These are phyloP conservation scores for Myiotriccus ornatus DNA, from an alignment of 2,797 vertebrate species.

Conservation along the genomic window DNA sequence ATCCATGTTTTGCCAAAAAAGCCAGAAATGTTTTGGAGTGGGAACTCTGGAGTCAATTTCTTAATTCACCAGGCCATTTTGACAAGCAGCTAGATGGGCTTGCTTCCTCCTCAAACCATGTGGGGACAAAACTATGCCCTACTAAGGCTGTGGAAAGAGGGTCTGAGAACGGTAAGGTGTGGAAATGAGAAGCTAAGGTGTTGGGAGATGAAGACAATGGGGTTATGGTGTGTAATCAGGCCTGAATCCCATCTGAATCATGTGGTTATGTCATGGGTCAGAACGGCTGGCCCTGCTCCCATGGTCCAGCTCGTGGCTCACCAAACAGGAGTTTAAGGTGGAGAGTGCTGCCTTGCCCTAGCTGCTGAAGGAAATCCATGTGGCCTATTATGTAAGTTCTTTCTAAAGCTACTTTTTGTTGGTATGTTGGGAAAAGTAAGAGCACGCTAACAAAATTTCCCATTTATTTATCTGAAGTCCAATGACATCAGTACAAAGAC, in stretches of 20 bases:
- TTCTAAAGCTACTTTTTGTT: constrained; percentile 48
- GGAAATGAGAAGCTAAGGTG: not conserved
- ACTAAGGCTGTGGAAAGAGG: not conserved
- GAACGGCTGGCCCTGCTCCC: not conserved
- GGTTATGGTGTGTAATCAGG: not conserved
- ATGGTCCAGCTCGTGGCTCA: not conserved
- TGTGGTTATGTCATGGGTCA: rapidly evolving
- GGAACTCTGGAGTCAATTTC: not conserved
- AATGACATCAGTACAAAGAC: constrained; percentile 26
- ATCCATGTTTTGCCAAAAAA: not conserved
- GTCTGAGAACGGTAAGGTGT: not conserved
- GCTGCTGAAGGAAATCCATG: constrained; percentile 40
- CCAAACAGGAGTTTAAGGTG: not conserved
- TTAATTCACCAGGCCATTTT: not conserved
- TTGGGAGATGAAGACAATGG: not conserved
- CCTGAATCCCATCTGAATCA: rapidly evolving
- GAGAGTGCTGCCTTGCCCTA: not conserved
- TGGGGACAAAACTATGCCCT: rapidly evolving
- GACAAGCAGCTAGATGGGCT: not conserved
- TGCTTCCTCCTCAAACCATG: not conserved
- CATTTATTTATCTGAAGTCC: constrained; percentile 38
- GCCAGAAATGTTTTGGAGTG: not conserved
- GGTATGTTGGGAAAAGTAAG: constrained; percentile 39
- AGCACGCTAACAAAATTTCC: not conserved
- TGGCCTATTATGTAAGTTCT: constrained; percentile 48